Base-by-base conservation (phyloP, 2,888 invertebrate species). In the Drosophila subquinaria region DNA sequence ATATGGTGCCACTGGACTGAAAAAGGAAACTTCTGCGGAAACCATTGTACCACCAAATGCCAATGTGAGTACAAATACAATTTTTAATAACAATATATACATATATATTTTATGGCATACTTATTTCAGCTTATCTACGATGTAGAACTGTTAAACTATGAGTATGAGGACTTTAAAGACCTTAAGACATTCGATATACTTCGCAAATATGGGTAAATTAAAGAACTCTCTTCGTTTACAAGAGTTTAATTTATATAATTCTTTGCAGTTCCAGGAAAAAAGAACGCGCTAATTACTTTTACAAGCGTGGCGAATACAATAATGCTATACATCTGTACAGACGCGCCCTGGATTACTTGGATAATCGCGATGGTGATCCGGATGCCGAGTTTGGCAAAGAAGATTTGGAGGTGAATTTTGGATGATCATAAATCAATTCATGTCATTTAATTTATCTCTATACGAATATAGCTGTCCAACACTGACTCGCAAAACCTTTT, bases 211-310 rank as follows among this genome's bases (percentile, higher is more conserved):
- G 97, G 97, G 97, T 97, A 93, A 91, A 69, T 76, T 33, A 8
- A 2, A 13, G 3, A 10, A 9, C 30, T 17, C 4, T 13, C 5
- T 6, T 17, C 2, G 3, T n/a, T 1, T n/a, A 45, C 4, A 20
- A 2, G 6, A 17, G 10, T 35, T 47, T 17, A 59, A 11, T 5
- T 11, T 4, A 2, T 6, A n/a, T 15, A 10, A 13, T n/a, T 45
- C 9, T 1, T 15, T 15, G 62, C 83, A 96, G 96, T 13, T 95
- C 95, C 82, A 94, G 94, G 68, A 97, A 97, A 91, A 95, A 97
- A 70, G 96, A 96, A 85, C 94, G 97, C 62, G 98, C 98, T 6
- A 98, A 98, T 92, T 97, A 96, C 95, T 97, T 97, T 96, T 98
- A 97, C 91, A 94, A 95, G 23, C 95, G 98, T 52, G 95, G 95